phyloP scores from a whole-genome alignment of 1,140 invertebrate species.

The Hestina assimilis region DNA sequence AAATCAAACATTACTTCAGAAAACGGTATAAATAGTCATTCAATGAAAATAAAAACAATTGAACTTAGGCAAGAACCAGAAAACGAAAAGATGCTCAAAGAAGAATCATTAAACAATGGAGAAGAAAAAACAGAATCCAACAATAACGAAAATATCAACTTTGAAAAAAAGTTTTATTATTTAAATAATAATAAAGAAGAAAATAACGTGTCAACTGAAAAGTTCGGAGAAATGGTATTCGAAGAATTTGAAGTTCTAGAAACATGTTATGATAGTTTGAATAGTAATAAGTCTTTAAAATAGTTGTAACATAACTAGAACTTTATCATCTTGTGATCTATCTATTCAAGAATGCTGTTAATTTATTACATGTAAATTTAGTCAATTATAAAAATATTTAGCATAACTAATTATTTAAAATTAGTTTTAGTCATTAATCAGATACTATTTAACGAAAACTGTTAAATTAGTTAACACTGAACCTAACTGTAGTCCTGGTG shows the following conservation, averaged over 20 bases:
- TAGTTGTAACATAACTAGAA: conserved; percentile 44
- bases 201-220: conserved; percentile 76
- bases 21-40: conserved; percentile 30
- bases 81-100: conserved; percentile 15
- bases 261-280: conserved; percentile 79
- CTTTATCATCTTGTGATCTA: conserved; percentile 68
- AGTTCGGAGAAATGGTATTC: conserved; percentile 89
- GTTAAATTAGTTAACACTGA: conserved; percentile 10
- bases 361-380: conserved; percentile 72
- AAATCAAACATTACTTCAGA: conserved; percentile 37
- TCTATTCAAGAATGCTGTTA: conserved; percentile 58
- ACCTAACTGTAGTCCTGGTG: conserved; percentile 54
- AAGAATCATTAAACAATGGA: conserved; percentile 32
- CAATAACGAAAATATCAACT: conserved; percentile 49
- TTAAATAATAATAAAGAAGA: conserved; percentile 73
- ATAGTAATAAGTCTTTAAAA: conserved; percentile 74
- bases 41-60: conserved; percentile 31
- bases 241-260: conserved; percentile 88
- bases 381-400: conserved; percentile 35
- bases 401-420: conserved; percentile 25
- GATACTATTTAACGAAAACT: conserved; percentile 6
- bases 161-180: conserved; percentile 76
- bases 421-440: conserved; percentile 14
- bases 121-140: conserved; percentile 25
- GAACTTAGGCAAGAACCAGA: conserved; percentile 2